These are phyloP conservation scores for Pardalotus punctatus DNA, from an alignment of 2,113 vertebrate genomes.

Conservation along the genomic window DNA sequence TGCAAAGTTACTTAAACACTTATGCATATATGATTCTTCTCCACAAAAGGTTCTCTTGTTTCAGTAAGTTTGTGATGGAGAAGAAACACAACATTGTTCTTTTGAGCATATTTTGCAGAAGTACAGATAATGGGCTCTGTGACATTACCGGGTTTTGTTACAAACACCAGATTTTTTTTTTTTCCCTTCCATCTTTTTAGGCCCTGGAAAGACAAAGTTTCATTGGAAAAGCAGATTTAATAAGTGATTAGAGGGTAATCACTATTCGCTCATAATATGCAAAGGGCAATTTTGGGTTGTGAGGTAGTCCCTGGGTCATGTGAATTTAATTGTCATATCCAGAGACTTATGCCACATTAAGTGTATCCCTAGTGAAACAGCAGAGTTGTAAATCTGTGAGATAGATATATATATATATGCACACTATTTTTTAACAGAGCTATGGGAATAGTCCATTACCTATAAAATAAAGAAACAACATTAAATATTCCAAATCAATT, in stretches of 20 bases:
- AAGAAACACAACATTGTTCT: background rate
- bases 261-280: slow-evolving; percentile 29
- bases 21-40: background rate
- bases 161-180: background rate
- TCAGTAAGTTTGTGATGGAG: background rate
- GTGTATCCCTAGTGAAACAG: slow-evolving; percentile 51
- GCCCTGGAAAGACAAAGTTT: background rate
- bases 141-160: background rate
- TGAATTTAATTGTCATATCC: slow-evolving; percentile 65
- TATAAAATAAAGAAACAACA: slow-evolving; percentile 58
- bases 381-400: slow-evolving; percentile 47
- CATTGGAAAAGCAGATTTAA: slow-evolving; percentile 40
- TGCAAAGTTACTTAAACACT: background rate
- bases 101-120: background rate
- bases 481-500: slow-evolving; percentile 67
- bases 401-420: background rate
- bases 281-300: slow-evolving; percentile 55
- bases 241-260: slow-evolving; percentile 42
- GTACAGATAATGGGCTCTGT: background rate
- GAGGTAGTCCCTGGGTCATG: slow-evolving; percentile 56
- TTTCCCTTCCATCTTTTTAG: background rate
- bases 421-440: slow-evolving; percentile 49
- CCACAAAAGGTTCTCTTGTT: background rate
- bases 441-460: slow-evolving; percentile 56
- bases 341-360: slow-evolving; percentile 68